Percentiles rank a stretch among this genome's conserved stretches.
phyloP scores from a whole-genome alignment of 2,113 vertebrate species.

The Ictalurus punctatus region DNA sequence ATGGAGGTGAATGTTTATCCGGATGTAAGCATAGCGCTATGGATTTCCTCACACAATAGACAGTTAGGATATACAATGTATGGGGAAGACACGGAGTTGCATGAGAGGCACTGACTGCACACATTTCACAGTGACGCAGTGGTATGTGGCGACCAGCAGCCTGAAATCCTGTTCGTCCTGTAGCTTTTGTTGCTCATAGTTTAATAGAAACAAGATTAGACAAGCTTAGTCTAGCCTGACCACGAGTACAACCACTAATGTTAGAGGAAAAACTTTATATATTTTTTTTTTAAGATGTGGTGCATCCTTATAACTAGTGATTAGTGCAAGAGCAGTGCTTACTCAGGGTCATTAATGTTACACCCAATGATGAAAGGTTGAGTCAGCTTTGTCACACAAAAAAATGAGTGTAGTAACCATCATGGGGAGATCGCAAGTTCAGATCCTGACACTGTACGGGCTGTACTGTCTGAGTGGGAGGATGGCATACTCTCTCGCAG shows the following conservation, averaged over 20 bases:
- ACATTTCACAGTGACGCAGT: slow-evolving; percentile 27
- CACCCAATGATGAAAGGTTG: not conserved
- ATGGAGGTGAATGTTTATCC: not conserved
- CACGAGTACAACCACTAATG: not conserved
- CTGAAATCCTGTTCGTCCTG: slow-evolving; percentile 30
- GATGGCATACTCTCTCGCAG: not conserved
- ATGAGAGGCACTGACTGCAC: slow-evolving; percentile 11
- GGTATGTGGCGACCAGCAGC: slow-evolving; percentile 18
- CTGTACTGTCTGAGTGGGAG: not conserved
- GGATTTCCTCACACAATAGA: slow-evolving; percentile 23
- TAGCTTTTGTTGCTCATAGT: not conserved
- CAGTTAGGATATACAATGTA: slow-evolving; percentile 25
- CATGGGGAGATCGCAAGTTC: not conserved
- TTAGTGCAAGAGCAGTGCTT: not conserved
- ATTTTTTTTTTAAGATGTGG: not conserved
- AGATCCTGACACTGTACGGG: not conserved
- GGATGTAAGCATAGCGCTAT: slow-evolving; percentile 23
- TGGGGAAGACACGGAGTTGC: slow-evolving; percentile 30
- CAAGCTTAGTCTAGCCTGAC: not conserved
- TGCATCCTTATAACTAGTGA: not conserved
- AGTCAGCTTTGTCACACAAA: not conserved
- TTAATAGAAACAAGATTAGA: not conserved
- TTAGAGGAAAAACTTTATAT: not conserved
- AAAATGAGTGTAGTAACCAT: not conserved
- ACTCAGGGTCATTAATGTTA: not conserved